Evolutionary conservation across 2,113 vertebrate genomes (phyloP).

Genomic region (Theristicus caerulescens): DNA sequence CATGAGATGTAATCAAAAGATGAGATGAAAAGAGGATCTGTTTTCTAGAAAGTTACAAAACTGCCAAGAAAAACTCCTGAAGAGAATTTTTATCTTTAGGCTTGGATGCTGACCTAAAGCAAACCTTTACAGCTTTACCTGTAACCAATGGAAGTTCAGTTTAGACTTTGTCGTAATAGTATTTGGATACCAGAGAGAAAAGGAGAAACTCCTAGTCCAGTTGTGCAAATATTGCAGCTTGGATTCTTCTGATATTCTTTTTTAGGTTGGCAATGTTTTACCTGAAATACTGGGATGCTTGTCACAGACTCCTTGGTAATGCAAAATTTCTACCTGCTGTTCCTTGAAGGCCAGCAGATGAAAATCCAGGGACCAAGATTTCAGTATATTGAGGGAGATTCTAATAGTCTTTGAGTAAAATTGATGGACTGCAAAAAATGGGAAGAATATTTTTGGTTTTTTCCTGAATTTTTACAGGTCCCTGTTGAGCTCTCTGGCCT

Average conservation of each 20-base stretch:
- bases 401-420: background rate
- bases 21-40: background rate
- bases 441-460: background rate
- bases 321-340: background rate
- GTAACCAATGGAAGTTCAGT: background rate
- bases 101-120: background rate
- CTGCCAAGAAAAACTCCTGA: background rate
- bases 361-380: background rate
- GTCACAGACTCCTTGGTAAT: background rate
- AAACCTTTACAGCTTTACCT: background rate
- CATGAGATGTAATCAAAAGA: background rate
- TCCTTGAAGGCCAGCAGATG: background rate
- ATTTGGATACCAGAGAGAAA: background rate
- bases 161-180: background rate
- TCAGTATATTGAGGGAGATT: background rate
- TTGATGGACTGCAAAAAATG: background rate
- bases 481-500: background rate
- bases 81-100: background rate
- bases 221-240: background rate
- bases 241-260: background rate
- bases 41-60: background rate
- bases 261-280: background rate
- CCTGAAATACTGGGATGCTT: background rate
- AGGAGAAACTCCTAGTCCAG: background rate
- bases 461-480: background rate